Evolutionary conservation across 1,140 invertebrate genomes (phyloP).

Genomic region (Drosophila kanapiae): DNA sequence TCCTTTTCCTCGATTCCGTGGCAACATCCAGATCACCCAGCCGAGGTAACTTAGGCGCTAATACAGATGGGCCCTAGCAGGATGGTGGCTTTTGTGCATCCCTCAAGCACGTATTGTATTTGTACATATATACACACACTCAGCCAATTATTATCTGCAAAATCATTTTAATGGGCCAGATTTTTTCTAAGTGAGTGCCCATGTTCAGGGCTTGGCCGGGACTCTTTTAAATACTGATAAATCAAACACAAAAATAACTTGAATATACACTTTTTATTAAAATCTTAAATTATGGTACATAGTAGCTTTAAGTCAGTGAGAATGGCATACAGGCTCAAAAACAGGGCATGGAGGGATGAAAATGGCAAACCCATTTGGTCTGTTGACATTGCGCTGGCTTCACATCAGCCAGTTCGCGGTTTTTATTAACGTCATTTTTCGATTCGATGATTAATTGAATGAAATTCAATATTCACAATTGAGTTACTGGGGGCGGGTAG

Average conservation of each 20-base stretch:
- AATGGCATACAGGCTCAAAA: not conserved
- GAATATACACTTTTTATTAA: not conserved
- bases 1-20: not conserved
- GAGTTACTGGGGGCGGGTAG: conserved; percentile 46
- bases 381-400: conserved; percentile 32
- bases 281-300: not conserved
- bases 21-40: not conserved
- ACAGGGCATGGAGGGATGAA: not conserved
- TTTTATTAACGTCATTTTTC: conserved; percentile 6
- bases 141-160: not conserved
- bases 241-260: not conserved
- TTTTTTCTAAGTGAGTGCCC: too few species aligned
- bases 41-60: conserved; percentile 1
- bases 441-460: conserved; percentile 67
- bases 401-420: conserved; percentile 37
- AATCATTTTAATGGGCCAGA: too few species aligned
- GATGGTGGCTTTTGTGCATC: not conserved
- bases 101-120: too few species aligned
- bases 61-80: not conserved
- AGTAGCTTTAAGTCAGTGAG: not conserved
- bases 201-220: not conserved
- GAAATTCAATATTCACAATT: conserved; percentile 73
- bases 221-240: not conserved
- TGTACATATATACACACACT: not conserved
- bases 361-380: too few species aligned